Percentiles rank a stretch among this genome's conserved stretches.
Conservation (phyloP, 2,113 vertebrate species). For the Etheostoma spectabile region DNA sequence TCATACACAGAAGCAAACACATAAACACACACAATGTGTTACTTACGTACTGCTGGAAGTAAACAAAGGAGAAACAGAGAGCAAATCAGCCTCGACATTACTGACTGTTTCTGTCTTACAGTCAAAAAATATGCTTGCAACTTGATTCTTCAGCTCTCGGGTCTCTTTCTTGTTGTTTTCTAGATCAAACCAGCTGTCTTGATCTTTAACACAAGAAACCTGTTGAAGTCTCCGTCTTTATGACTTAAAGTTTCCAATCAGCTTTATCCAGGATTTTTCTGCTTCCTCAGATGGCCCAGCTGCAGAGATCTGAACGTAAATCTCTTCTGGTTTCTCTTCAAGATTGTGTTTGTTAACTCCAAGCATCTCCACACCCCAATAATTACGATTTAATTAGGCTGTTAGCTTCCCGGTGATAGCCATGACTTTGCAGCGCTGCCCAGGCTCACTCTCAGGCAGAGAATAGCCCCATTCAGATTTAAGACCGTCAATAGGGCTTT, state of each 20-base stretch:
- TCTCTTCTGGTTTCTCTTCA: constrained; percentile 13
- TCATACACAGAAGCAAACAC: not conserved
- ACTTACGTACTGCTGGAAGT: constrained; percentile 75
- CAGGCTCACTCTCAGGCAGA: constrained; percentile 2
- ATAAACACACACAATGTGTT: not conserved
- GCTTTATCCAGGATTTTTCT: not conserved
- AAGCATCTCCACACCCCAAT: constrained; percentile 56
- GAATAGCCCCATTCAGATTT: constrained; percentile 35
- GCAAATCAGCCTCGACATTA: constrained; percentile 58
- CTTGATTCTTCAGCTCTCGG: not conserved
- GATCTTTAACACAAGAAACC: not conserved
- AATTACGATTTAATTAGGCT: constrained; percentile 61
- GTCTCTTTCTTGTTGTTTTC: not conserved
- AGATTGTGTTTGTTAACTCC: constrained; percentile 37
- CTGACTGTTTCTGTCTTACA: constrained; percentile 5
- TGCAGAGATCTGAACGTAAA: constrained; percentile 38
- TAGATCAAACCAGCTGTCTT: not conserved
- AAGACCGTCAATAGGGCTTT: constrained; percentile 14
- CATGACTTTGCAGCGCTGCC: not conserved
- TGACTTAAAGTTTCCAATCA: not conserved
- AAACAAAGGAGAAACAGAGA: constrained; percentile 62
- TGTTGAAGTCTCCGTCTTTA: not conserved
- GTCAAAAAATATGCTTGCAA: not conserved
- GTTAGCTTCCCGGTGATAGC: constrained; percentile 9
- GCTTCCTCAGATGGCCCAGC: not conserved